These are phyloP conservation scores for Danio choprae DNA, from an alignment of 2,797 vertebrate genomes.

Conservation along the genomic window DNA sequence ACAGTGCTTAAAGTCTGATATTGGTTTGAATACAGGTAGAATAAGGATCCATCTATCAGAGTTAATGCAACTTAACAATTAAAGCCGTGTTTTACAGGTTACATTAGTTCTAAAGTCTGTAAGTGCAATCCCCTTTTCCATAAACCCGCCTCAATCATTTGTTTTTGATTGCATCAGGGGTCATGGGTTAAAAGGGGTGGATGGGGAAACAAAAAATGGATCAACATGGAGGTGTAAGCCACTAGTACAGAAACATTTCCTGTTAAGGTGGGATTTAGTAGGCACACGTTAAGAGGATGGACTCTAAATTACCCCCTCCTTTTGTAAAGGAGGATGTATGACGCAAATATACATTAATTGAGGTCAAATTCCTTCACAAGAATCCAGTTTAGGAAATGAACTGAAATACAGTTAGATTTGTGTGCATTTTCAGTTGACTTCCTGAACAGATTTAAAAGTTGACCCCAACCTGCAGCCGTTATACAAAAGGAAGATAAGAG, in stretches of 20 bases:
- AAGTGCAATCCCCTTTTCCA: conserved; percentile 58
- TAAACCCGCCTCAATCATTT: conserved; percentile 70
- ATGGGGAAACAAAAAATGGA: conserved; percentile 56
- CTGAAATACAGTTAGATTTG: conserved; percentile 1
- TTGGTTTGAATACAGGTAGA: neutral
- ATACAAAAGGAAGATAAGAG: conserved; percentile 58
- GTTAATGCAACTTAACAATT: conserved; percentile 20
- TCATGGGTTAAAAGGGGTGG: conserved; percentile 72
- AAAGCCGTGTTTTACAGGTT: conserved; percentile 7
- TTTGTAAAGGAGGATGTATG: conserved; percentile 69
- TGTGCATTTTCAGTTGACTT: conserved; percentile 23
- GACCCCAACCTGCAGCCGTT: conserved; percentile 56
- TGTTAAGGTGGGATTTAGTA: conserved; percentile 67
- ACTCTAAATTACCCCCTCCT: conserved; percentile 70
- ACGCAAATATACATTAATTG: conserved; percentile 59
- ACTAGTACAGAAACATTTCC: conserved; percentile 67
- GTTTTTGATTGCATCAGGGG: conserved; percentile 64
- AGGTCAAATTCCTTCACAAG: conserved; percentile 33
- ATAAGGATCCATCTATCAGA: neutral
- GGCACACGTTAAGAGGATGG: conserved; percentile 72
- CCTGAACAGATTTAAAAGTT: conserved; percentile 43
- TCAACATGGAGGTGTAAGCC: conserved; percentile 66
- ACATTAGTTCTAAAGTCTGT: conserved; percentile 4
- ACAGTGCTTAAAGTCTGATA: neutral
- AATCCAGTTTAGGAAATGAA: conserved; percentile 45